Base-by-base conservation (phyloP, 2,888 invertebrate species). In the Lycaena phlaeas region DNA sequence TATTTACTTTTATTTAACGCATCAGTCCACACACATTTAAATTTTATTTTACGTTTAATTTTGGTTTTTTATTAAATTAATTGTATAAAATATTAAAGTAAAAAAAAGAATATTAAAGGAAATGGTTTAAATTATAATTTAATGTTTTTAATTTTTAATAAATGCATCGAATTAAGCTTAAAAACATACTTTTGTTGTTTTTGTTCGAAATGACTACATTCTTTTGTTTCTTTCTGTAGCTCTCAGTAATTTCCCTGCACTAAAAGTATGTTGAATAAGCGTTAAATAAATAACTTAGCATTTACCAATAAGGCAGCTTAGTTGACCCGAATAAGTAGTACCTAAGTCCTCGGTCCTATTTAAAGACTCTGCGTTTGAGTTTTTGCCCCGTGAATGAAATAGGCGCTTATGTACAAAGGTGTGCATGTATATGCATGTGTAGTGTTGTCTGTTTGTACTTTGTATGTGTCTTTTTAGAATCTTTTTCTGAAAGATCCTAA, bases 261-360 rank as follows among this genome's bases (percentile, higher is more conserved):
- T 61, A 55, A 75, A 74, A 62, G 78, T 77, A 67, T 71, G 78
- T 73, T 53, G 57, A 51, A 66, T 65, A 61, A 69, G 70, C 64
- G 51, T 46, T 59, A 60, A 67, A 73, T 71, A 61, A 59, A 60
- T 64, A 68, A 64, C 61, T 68, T 81, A 79, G 78, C 84, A 84
- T 84, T 84, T 84, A 84, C 84, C 84, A 84, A 84, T 75, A 78
- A 72, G 82, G 81, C 82, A 81, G 82, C 79, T 76, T 81, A 71
- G 68, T 61, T 59, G 45, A 52, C 52, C 59, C 55, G 50, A 53
- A 60, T 43, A 41, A 46, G 66, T 76, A 77, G 75, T 56, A 47
- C 54, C 67, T 67, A 46, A 54, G 49, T 54, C 62, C 63, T 52
- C 39, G 39, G 39, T 39, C 65, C 62, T 58, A 42, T 45, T n/a